Evolutionary conservation across 2,888 invertebrate species (phyloP).

Genomic region (Drosophila neonasuta): DNA sequence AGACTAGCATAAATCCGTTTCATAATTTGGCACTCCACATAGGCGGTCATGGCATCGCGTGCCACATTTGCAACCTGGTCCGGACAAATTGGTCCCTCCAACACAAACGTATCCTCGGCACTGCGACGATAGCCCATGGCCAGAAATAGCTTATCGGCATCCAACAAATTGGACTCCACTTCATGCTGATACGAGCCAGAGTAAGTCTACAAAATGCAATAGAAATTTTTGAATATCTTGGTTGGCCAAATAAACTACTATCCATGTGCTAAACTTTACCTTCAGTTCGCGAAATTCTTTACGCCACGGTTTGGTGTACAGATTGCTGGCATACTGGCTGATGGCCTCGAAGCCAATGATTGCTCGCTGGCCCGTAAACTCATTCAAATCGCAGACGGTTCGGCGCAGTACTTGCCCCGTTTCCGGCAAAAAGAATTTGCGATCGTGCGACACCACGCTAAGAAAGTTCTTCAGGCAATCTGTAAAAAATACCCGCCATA

Average conservation of each 20-base stretch:
- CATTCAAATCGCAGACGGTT: conserved; percentile 87
- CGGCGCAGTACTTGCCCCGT: conserved; percentile 89
- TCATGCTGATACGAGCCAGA: conserved; percentile 95
- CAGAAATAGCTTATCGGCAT: conserved; percentile 89
- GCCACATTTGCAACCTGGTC: conserved; percentile 91
- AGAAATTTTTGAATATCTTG: neutral
- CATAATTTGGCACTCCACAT: conserved; percentile 93
- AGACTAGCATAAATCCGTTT: conserved; percentile 88
- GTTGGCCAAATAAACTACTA: neutral
- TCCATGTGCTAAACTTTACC: conserved; percentile 83
- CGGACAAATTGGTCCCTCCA: conserved; percentile 91
- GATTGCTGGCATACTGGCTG: conserved; percentile 92
- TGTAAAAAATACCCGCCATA: conserved; percentile 72
- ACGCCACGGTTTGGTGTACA: conserved; percentile 93
- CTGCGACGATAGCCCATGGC: conserved; percentile 91
- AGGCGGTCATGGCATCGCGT: conserved; percentile 92
- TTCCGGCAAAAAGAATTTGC: conserved; percentile 90
- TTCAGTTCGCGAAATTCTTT: conserved; percentile 91
- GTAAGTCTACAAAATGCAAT: conserved; percentile 85
- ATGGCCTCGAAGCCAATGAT: conserved; percentile 92
- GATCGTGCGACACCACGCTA: conserved; percentile 89
- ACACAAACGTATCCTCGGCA: conserved; percentile 83
- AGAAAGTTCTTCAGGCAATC: conserved; percentile 91
- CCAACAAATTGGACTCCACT: conserved; percentile 90
- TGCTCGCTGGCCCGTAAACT: conserved; percentile 91